Base-by-base conservation (phyloP, 1,140 invertebrate genomes). In the Atopsyche davidsoni region DNA sequence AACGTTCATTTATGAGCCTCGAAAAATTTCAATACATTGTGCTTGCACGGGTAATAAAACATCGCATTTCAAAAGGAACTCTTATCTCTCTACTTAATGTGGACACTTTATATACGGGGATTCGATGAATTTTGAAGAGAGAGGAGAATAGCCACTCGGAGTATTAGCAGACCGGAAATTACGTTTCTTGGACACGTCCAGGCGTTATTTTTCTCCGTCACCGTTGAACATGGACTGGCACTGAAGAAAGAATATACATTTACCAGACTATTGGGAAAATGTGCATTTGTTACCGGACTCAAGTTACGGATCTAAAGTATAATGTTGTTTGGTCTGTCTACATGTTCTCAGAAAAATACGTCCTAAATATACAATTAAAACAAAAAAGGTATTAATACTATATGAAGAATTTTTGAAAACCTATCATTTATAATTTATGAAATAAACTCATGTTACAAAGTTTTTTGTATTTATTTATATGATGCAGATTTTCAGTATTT, bases 161-260 rank as follows among this genome's bases (percentile, higher is more conserved):
- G n/a, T n/a, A n/a, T n/a, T n/a, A n/a, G n/a, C n/a, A n/a, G n/a
- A n/a, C n/a, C n/a, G 43, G 43, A 45, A 45, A 45, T 45, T 45
- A 45, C 28, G 43, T 34, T 45, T 45, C 31, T 45, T 45, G 6
- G 23, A 45, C 43, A 45, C 43, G 43, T 35, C 43, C 24, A 6
- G 35, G 16, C 31, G 34, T 32, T 32, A 45, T 45, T 45, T 45
- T 34, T 45, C 43, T 19, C 28, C 43, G 43, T 45, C 43, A 45
- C 22, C 13, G 6, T 11, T 41, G 2, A 21, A n/a, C 21, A 23
- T 41, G 25, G 25, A 41, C n/a, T 24, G 14, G 31, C 34, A 43
- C 19, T 4, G 11, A 34, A 45, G 14, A 19, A 34, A 19, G 35
- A 28, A 28, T 22, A 11, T n/a, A 22, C 43, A n/a, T n/a, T 32